Evolutionary conservation across 2,888 invertebrate genomes (phyloP).

Genomic region (Drosophila fungiperda): DNA sequence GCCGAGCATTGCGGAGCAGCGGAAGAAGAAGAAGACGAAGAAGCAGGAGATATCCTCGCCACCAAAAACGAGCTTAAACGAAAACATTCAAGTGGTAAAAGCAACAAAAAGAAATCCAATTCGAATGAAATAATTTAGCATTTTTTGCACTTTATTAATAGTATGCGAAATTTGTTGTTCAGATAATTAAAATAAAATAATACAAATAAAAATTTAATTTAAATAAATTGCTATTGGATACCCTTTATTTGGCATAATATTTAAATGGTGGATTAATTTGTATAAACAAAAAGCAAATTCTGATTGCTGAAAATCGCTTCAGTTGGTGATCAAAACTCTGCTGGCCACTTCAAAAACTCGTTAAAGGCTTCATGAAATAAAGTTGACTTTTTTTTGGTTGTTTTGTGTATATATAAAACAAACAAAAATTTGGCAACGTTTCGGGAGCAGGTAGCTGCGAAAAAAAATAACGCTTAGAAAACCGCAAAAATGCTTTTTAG

Average conservation of each 20-base stretch:
- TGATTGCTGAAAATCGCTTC: neutral
- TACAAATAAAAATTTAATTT: too few relatives aligned
- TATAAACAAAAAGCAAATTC: neutral
- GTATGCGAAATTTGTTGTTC: too few relatives aligned
- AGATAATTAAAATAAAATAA: too few relatives aligned
- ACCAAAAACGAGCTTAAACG: conserved; percentile 4
- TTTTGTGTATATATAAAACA: neutral
- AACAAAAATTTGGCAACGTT: conserved; percentile 3
- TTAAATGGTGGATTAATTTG: neutral
- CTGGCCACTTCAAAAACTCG: neutral
- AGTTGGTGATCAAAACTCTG: neutral
- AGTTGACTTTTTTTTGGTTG: neutral
- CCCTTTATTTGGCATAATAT: neutral
- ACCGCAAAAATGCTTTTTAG: conserved; percentile 35
- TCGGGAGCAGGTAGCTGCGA: conserved; percentile 35
- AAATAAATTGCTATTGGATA: too few relatives aligned
- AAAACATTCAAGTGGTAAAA: conserved; percentile 3
- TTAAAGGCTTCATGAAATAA: neutral
- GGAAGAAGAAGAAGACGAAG: neutral
- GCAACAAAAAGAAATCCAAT: conserved; percentile 1
- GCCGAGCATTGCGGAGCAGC: too few relatives aligned
- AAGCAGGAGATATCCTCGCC: neutral
- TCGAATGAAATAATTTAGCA: neutral
- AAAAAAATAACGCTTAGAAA: conserved; percentile 6
- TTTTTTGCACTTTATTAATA: too few relatives aligned